phyloP scores from a whole-genome alignment of 1,140 invertebrate genomes.

The Orchestia grillus region DNA sequence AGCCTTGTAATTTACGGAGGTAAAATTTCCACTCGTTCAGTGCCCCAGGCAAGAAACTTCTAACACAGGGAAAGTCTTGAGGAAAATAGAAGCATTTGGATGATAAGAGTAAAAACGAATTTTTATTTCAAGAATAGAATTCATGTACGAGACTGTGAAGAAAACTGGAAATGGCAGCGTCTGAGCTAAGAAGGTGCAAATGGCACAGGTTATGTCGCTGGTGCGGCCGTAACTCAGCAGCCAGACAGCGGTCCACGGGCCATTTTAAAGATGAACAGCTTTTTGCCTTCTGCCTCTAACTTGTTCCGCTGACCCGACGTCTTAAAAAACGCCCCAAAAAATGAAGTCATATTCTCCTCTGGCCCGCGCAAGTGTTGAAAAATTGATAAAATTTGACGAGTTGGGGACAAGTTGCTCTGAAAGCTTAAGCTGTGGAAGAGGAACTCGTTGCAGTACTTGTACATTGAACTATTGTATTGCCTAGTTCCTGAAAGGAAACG shows the following conservation, averaged over 20 bases:
- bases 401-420: neutral
- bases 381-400: neutral
- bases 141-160: neutral
- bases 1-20: no score
- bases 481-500: neutral
- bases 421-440: neutral
- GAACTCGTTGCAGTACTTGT: neutral
- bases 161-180: neutral
- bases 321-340: neutral
- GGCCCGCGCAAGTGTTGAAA: neutral
- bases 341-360: neutral
- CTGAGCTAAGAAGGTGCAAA: constrained; percentile 41
- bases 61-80: no score
- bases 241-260: neutral
- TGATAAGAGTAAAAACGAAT: no score
- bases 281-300: constrained; percentile 23
- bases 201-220: constrained; percentile 15
- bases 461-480: neutral
- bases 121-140: neutral
- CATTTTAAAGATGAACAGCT: constrained; percentile 40
- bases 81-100: no score
- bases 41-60: no score
- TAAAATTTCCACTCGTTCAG: no score
- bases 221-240: constrained; percentile 1
- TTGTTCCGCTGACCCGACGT: neutral